Evolutionary conservation across 2,113 vertebrate species (phyloP), one percentile per base, ranked within the genome.

Genomic region (Rhynchomys soricoides): DNA sequence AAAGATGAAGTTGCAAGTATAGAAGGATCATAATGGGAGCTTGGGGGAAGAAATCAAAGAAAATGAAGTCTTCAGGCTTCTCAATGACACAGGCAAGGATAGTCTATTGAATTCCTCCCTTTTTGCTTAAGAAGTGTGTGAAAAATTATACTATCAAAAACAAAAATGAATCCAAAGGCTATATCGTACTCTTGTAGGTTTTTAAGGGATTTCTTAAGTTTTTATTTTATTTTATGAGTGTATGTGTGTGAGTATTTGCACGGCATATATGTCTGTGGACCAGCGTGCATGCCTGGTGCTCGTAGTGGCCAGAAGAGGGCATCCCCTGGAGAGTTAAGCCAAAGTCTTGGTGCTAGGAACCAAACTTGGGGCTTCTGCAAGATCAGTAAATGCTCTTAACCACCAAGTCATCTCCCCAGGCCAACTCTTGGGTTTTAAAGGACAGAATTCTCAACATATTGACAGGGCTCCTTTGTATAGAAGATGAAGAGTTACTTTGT

Each of bases 141-240:
- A 55, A 78, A 74, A 95, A 96, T 37, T 86, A 29, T 74, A 19
- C 37, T 71, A 3, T 88, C 0, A 90, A 77, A 85, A 87, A 29
- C 48, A 90, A 94, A 93, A 79, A 70, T 5, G 29, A 79, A 96
- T 82, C 91, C 52, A 40, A 57, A 89, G 92, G 26, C 24, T 71
- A 64, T 71, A 26, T 21, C 52, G n/a, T 50, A 73, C 31, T 79
- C 70, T 95, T 22, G 7, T 4, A 12, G 16, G 50, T 57, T 57
- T 57, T 81, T 57, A 5, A 37, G 5, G 11, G 0, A n/a, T 55
- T 78, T 55, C 26, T 26, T 15, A 81, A n/a, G 29, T 24, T 40
- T 52, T 55, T 43, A 8, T 52, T n/a, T 81, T 15, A 52, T 57
- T 57, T 57, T 81, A 57, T n/a, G 10, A 24, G 34, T 81, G 5